Evolutionary conservation across 2,113 vertebrate genomes (phyloP).

Genomic region (Tetrax tetrax): DNA sequence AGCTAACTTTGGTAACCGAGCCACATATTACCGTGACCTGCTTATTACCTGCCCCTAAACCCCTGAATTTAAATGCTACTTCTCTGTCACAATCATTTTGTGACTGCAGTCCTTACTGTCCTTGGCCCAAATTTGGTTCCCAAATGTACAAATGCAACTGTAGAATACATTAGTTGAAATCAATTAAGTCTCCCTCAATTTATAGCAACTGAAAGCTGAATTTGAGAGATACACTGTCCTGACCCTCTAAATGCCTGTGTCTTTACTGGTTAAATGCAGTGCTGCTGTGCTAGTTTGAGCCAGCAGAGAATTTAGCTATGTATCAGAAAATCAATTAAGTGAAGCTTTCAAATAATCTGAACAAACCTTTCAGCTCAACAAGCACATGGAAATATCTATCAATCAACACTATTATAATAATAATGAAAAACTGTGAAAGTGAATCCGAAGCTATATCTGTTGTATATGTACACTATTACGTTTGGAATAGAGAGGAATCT

Average conservation of each 20-base stretch:
- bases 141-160: background rate
- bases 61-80: background rate
- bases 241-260: background rate
- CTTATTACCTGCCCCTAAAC: background rate
- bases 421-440: background rate
- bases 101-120: background rate
- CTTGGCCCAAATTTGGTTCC: slow-evolving; percentile 31
- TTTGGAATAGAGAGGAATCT: background rate
- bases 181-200: slow-evolving; percentile 31
- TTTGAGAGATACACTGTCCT: background rate
- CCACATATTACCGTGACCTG: background rate
- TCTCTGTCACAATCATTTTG: background rate
- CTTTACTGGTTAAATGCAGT: background rate
- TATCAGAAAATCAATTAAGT: slow-evolving; percentile 24
- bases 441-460: background rate
- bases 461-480: background rate
- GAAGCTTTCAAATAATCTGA: background rate
- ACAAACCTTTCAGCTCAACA: background rate
- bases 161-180: slow-evolving; percentile 37
- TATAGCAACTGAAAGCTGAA: slow-evolving; percentile 24
- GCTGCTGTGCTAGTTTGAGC: background rate
- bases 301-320: background rate
- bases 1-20: background rate
- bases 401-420: background rate
- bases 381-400: background rate